A percentile compares a stretch with the other conserved stretches of the same genome.
These are phyloP conservation scores for Iselma pallidipennis DNA, from an alignment of 2,888 invertebrate genomes.

Conservation along the genomic window DNA sequence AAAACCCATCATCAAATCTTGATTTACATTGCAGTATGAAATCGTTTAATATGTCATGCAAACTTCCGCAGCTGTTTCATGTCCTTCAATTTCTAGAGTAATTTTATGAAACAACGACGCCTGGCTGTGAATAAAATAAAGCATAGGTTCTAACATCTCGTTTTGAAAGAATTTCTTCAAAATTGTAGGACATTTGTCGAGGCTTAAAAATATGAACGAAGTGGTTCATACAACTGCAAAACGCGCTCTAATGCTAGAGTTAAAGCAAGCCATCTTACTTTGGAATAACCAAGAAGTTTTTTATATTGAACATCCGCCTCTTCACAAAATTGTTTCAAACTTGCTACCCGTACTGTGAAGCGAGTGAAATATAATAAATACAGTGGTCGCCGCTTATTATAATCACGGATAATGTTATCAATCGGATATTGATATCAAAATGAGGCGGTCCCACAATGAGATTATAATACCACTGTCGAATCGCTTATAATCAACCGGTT, in stretches of 20 bases:
- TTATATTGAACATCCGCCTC: conserved; percentile 32
- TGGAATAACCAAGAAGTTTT: conserved; percentile 34
- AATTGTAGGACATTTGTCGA: conserved; percentile 38
- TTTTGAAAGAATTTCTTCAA: conserved; percentile 36
- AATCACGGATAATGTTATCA: no score
- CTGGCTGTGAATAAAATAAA: conserved; percentile 37
- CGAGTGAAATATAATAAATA: conserved; percentile 36
- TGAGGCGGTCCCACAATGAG: no score
- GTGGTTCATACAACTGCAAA: conserved; percentile 35
- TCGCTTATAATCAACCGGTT: no score
- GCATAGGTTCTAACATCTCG: conserved; percentile 30
- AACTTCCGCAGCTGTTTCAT: conserved; percentile 32
- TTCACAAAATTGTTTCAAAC: conserved; percentile 35
- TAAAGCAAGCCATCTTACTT: conserved; percentile 36
- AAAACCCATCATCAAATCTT: conserved; percentile 20
- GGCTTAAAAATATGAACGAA: conserved; percentile 37
- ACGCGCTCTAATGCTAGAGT: conserved; percentile 33
- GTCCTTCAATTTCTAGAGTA: conserved; percentile 18
- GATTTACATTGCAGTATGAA: conserved; percentile 31
- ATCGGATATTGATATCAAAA: no score
- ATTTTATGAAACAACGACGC: conserved; percentile 31
- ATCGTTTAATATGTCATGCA: conserved; percentile 25
- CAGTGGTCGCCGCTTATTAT: no score
- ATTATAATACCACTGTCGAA: no score
- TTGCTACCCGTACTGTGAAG: conserved; percentile 34